These are phyloP conservation scores for Plecotus auritus DNA, from an alignment of 2,113 vertebrate species.

Conservation along the genomic window DNA sequence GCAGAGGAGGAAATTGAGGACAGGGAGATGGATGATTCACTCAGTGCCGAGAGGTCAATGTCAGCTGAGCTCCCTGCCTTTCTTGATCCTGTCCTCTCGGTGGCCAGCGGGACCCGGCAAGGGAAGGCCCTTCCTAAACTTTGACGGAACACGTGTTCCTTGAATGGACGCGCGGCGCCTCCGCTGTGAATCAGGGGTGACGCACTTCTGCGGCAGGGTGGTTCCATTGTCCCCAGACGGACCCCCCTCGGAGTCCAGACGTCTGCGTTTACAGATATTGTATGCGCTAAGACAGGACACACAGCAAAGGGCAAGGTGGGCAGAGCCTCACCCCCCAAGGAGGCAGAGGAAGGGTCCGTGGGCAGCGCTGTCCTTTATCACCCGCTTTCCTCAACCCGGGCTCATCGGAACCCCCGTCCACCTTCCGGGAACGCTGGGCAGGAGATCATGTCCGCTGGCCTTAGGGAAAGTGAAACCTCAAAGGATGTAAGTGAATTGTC, in stretches of 20 bases:
- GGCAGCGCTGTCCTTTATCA: background rate
- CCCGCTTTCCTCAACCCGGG: background rate
- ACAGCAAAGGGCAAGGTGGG: background rate
- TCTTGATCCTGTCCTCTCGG: background rate
- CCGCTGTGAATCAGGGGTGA: background rate
- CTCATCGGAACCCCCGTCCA: background rate
- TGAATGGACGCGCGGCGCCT: background rate
- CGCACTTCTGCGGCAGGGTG: background rate
- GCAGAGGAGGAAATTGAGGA: background rate
- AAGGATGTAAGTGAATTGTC: background rate
- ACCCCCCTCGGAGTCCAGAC: background rate
- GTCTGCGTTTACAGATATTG: constrained; percentile 9
- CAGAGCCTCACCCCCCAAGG: background rate
- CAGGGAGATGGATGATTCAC: background rate
- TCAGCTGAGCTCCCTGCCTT: background rate
- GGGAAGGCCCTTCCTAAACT: background rate
- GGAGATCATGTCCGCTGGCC: background rate
- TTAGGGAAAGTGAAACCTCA: background rate
- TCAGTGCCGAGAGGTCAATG: background rate
- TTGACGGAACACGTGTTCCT: background rate
- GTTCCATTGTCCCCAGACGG: background rate
- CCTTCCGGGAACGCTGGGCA: background rate
- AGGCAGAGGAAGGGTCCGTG: background rate
- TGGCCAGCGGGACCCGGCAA: background rate
- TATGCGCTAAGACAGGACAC: background rate